Percentiles rank a stretch among this genome's conserved stretches.
Conservation (phyloP, 2,797 vertebrate species). For the Tokudaia tokunoshimensis region DNA sequence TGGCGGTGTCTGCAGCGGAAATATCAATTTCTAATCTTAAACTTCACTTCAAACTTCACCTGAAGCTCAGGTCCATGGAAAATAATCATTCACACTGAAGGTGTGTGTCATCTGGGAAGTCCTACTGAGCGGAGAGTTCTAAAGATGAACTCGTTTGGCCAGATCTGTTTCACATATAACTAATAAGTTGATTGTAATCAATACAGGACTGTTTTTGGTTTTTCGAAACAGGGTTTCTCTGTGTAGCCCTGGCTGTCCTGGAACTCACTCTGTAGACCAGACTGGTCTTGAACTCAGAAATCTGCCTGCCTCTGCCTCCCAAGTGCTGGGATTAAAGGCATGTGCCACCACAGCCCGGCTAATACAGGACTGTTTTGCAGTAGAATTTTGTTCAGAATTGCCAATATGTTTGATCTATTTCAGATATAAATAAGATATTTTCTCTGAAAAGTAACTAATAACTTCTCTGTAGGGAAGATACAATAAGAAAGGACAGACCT, state of each 20-base stretch:
- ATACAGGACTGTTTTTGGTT: background rate
- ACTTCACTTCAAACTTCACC: constrained; percentile 12
- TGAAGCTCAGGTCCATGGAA: background rate
- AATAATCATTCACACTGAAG: constrained; percentile 40
- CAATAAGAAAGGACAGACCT: background rate
- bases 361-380: background rate
- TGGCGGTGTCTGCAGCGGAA: rapidly evolving
- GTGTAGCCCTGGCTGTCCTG: too few species aligned
- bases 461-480: background rate
- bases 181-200: constrained; percentile 27
- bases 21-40: background rate
- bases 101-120: constrained; percentile 8
- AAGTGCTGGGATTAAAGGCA: too few species aligned
- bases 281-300: too few species aligned
- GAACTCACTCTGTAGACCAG: too few species aligned
- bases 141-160: constrained; percentile 14
- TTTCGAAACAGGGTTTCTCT: too few species aligned
- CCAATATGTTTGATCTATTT: background rate
- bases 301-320: too few species aligned
- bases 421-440: constrained; percentile 34
- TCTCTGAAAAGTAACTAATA: constrained; percentile 11
- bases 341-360: too few species aligned
- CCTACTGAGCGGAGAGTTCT: background rate
- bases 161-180: constrained; percentile 42
- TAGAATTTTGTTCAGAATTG: constrained; percentile 40